Evolutionary conservation across 2,797 vertebrate species (phyloP).

Genomic region (Enteromius radiatus): DNA sequence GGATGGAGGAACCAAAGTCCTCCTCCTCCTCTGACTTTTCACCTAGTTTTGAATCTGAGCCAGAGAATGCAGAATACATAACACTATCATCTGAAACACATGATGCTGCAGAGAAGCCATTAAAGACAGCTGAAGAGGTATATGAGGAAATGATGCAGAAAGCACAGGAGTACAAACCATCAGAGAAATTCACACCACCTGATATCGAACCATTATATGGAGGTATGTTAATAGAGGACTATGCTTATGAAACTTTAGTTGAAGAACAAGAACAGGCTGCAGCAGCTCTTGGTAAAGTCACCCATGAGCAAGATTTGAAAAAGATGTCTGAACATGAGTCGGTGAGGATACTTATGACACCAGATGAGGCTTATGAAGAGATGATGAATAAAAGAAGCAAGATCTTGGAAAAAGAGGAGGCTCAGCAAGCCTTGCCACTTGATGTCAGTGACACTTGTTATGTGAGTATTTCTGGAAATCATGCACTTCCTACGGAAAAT

Average conservation of each 20-base stretch:
- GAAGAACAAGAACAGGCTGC: constrained; percentile 80
- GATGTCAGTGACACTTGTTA: constrained; percentile 81
- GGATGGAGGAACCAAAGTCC: constrained; percentile 83
- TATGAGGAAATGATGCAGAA: constrained; percentile 94
- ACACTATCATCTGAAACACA: constrained; percentile 15
- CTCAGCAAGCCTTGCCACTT: constrained; percentile 61
- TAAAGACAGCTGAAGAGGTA: constrained; percentile 92
- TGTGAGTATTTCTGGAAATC: constrained; percentile 84
- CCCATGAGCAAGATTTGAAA: constrained; percentile 73
- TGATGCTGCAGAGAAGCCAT: constrained; percentile 72
- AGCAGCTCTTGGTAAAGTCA: constrained; percentile 72
- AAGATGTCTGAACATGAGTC: constrained; percentile 75
- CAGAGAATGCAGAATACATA: constrained; percentile 75
- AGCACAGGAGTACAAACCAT: constrained; percentile 82
- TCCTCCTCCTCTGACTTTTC: constrained; percentile 92
- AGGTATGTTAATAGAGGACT: constrained; percentile 97
- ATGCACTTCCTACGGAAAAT: constrained; percentile 71
- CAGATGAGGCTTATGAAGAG: constrained; percentile 89
- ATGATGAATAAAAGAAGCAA: constrained; percentile 85
- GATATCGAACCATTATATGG: constrained; percentile 95
- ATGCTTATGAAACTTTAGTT: constrained; percentile 96
- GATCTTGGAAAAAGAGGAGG: constrained; percentile 80
- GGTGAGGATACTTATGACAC: constrained; percentile 82
- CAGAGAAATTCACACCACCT: constrained; percentile 85
- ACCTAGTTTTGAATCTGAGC: constrained; percentile 90